Base-by-base conservation (phyloP, 2,888 invertebrate species). In the Slavum lentiscoides region DNA sequence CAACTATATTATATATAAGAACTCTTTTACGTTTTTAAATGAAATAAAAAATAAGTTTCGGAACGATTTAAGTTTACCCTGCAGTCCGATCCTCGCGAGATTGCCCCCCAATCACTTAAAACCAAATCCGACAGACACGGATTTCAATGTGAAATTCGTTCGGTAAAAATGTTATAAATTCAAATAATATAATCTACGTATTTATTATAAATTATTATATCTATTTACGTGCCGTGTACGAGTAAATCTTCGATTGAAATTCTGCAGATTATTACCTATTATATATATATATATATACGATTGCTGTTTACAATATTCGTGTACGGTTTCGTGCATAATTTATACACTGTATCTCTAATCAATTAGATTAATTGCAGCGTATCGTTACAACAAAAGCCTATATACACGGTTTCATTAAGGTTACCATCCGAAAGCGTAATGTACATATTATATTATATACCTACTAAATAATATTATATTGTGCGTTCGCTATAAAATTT, bases 21-120 rank as follows among this genome's bases (percentile, higher is more conserved):
- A 66, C 23, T 58, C n/a, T 55, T 74, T 43, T 37, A 21, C 17
- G 21, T 66, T 66, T 55, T 66, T 55, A 74, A 74, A 74, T 66
- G 55, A 74, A 23, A 55, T 23, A 55, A 39, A 23, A 69, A 66
- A 30, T 19, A 39, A 39, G 39, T 66, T 66, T 15, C 13, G 3
- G 15, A 49, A 49, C 13, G 13, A 15, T 49, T 49, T 43, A 43
- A 43, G 43, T 43, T 43, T 43, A n/a, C n/a, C n/a, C n/a, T n/a
- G n/a, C n/a, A n/a, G n/a, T n/a, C 1, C 6, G 7, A 6, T 43
- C 43, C 43, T 43, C 9, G 9, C 43, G 6, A 43, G 43, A 43
- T 43, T 43, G 4, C 43, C 30, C 30, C 30, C 30, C 30, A 1
- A 1, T 6, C 43, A 6, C 6, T 43, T 43, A 9, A 43, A 43